These are phyloP conservation scores for Micrasema minimum DNA, from an alignment of 1,140 invertebrate genomes.

Conservation along the genomic window DNA sequence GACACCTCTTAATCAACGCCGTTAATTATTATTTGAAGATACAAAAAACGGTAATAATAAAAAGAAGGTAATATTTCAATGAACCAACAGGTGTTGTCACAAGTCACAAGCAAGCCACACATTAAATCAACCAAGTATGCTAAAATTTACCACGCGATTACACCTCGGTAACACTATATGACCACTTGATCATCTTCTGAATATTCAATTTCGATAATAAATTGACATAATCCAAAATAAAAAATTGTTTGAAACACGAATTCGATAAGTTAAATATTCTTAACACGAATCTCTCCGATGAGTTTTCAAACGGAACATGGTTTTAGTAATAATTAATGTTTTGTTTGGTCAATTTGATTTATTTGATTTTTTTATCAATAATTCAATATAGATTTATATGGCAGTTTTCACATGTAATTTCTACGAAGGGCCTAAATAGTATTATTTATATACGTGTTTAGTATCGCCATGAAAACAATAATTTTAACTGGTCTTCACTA, in stretches of 20 bases:
- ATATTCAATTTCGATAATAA: slow-evolving; percentile 28
- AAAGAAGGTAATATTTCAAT: no score
- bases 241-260: no score
- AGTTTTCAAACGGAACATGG: background rate
- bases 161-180: slow-evolving; percentile 47
- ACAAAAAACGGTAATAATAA: background rate
- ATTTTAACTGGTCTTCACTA: no score
- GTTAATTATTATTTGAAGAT: background rate
- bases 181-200: slow-evolving; percentile 17
- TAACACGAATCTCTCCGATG: background rate
- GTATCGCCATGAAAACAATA: no score
- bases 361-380: background rate
- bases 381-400: background rate
- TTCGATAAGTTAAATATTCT: background rate
- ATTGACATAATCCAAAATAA: background rate
- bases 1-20: no score
- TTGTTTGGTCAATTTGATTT: background rate
- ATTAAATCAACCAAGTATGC: slow-evolving; percentile 47
- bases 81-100: slow-evolving; percentile 47
- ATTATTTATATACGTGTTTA: no score
- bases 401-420: no score
- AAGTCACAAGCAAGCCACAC: slow-evolving; percentile 37
- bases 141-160: slow-evolving; percentile 50
- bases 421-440: no score
- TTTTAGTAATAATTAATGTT: background rate